Evolutionary conservation across 1,140 invertebrate species (phyloP), one percentile per base, ranked within the genome.

Genomic region (Pseudoatta argentina): DNA sequence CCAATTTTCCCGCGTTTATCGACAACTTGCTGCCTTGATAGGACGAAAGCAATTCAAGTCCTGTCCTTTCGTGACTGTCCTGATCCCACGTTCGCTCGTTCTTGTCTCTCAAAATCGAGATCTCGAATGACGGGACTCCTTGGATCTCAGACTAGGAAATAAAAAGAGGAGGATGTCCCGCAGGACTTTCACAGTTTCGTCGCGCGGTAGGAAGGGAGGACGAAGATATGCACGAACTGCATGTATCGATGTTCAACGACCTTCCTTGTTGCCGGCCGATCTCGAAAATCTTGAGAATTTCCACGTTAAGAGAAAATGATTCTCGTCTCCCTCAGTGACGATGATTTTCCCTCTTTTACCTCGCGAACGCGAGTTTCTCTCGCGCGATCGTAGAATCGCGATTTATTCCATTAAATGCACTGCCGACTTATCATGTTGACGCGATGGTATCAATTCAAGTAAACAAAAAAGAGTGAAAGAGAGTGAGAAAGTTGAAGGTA

Each of bases 321-420:
- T 48, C 12, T 82, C 18, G 21, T 61, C 53, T n/a, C 16, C 44
- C 55, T 73, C 55, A 24, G 39, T 53, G 79, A 82, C 39, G 66
- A 72, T 71, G 2, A 64, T 67, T 71, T 57, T 51, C 18, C 53
- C 34, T 64, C 27, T 27, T 27, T 75, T 27, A 55, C 18, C 39
- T 64, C n/a, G 76, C 48, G 51, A 51, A 63, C 66, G 61, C 55
- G 27, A n/a, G n/a, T 69, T 66, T 67, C 39, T 14, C 16, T 66
- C 48, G 59, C 48, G 63, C 61, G 71, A 61, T 83, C 39, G 10
- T 34, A 66, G 30, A 63, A 66, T 86, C 57, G 85, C 76, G 63
- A 83, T 71, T 85, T 85, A 77, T 88, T 83, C 71, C 69, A 83
- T 76, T 85, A 85, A 85, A 87, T 44, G 71, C 87, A 89, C 88